Evolutionary conservation across 2,888 invertebrate species (phyloP).

Genomic region (Lagria hirta): DNA sequence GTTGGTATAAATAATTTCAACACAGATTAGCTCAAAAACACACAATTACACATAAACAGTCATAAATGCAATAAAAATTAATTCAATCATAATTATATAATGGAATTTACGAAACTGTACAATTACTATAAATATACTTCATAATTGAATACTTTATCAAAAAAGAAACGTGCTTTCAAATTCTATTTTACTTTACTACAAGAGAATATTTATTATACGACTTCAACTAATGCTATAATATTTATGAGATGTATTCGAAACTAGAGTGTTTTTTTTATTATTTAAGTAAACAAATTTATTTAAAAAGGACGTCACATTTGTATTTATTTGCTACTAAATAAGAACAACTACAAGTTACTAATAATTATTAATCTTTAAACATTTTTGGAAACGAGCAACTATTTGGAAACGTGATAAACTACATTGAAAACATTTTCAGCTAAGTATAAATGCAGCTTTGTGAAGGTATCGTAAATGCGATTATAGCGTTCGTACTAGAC

Average conservation of each 20-base stretch:
- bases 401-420: too few relatives aligned
- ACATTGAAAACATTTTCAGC: too few relatives aligned
- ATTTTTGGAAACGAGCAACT: too few relatives aligned
- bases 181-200: slow-evolving; percentile 42
- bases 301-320: slow-evolving; percentile 8
- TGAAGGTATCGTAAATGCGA: too few relatives aligned
- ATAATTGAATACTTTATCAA: slow-evolving; percentile 34
- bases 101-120: slow-evolving; percentile 48
- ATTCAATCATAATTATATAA: slow-evolving; percentile 39
- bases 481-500: too few relatives aligned
- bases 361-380: too few relatives aligned
- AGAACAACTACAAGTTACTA: too few relatives aligned
- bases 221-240: slow-evolving; percentile 20
- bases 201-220: slow-evolving; percentile 16
- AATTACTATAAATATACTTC: slow-evolving; percentile 48
- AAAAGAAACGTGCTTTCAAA: slow-evolving; percentile 44
- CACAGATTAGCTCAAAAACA: slow-evolving; percentile 48
- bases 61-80: slow-evolving; percentile 46
- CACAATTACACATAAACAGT: slow-evolving; percentile 44
- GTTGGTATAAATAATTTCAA: slow-evolving; percentile 33
- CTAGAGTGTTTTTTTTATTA: slow-evolving; percentile 18
- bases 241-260: slow-evolving; percentile 19
- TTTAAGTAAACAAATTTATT: too few relatives aligned
- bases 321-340: too few relatives aligned
- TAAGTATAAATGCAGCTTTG: too few relatives aligned